Conservation (phyloP, 2,797 vertebrate genomes). For the Eutrigla gurnardus region DNA sequence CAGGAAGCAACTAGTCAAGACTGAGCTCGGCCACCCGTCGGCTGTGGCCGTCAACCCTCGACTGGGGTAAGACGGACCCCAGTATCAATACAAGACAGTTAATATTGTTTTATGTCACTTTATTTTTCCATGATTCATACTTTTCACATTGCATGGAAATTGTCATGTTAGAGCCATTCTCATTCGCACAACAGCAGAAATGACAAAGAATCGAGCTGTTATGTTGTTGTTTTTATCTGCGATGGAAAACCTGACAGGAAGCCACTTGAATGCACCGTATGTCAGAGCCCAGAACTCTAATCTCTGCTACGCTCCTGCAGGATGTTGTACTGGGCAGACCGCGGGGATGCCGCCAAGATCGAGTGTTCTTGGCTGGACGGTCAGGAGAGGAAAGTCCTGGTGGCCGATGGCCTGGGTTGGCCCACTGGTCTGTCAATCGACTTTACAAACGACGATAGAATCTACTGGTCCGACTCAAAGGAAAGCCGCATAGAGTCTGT, state of each 20-base stretch:
- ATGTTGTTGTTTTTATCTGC: not conserved
- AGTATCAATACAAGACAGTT: not conserved
- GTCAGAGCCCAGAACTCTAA: not conserved
- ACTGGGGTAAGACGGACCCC: conserved; percentile 81
- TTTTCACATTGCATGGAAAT: not conserved
- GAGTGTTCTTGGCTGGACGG: conserved; percentile 95
- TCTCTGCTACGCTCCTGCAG: conserved; percentile 47
- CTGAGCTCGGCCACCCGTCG: conserved; percentile 88
- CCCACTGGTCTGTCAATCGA: conserved; percentile 93
- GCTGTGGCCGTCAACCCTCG: conserved; percentile 92
- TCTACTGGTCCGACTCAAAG: conserved; percentile 96
- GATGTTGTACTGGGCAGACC: conserved; percentile 93
- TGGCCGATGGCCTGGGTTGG: conserved; percentile 88
- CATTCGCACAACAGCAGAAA: not conserved
- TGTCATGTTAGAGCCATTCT: not conserved
- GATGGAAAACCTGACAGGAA: not conserved
- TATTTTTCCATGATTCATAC: not conserved
- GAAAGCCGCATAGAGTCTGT: conserved; percentile 92
- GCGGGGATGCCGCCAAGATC: conserved; percentile 88
- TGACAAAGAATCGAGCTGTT: not conserved
- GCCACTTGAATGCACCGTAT: not conserved
- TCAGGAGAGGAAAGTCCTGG: conserved; percentile 85
- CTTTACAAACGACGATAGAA: conserved; percentile 89
- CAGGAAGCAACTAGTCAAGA: conserved; percentile 91
- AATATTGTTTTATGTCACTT: not conserved